Evolutionary conservation across 2,113 vertebrate species (phyloP).

Genomic region (Toxostoma redivivum): DNA sequence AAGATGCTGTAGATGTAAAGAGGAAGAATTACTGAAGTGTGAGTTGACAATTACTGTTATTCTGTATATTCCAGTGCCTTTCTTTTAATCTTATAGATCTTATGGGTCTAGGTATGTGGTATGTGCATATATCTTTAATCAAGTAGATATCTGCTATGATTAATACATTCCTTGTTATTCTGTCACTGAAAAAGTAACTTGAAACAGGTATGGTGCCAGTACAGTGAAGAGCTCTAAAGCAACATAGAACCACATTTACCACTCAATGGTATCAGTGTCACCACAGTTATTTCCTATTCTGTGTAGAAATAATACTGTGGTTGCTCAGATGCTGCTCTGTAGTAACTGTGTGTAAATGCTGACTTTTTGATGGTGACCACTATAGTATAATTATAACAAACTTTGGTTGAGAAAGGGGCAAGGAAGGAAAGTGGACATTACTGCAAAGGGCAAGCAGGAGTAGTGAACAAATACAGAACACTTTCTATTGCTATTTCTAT

Average conservation of each 20-base stretch:
- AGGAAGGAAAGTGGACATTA: neutral
- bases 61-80: neutral
- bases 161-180: neutral
- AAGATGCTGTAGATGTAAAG: neutral
- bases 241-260: neutral
- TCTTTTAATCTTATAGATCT: neutral
- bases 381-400: neutral
- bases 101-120: neutral
- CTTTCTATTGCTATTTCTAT: neutral
- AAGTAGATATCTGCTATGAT: neutral
- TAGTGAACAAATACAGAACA: neutral
- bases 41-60: neutral
- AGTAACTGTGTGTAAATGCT: neutral
- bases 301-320: neutral
- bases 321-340: neutral
- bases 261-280: neutral
- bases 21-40: neutral
- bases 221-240: neutral
- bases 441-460: neutral
- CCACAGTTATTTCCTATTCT: slow-evolving; percentile 21
- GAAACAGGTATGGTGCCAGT: neutral
- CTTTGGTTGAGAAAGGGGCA: neutral
- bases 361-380: neutral
- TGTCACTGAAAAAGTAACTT: neutral
- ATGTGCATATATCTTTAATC: neutral